Evolutionary conservation across 2,888 invertebrate genomes (phyloP), one percentile per base, ranked within the genome.

Genomic region (Steinernema carpocapsae): DNA sequence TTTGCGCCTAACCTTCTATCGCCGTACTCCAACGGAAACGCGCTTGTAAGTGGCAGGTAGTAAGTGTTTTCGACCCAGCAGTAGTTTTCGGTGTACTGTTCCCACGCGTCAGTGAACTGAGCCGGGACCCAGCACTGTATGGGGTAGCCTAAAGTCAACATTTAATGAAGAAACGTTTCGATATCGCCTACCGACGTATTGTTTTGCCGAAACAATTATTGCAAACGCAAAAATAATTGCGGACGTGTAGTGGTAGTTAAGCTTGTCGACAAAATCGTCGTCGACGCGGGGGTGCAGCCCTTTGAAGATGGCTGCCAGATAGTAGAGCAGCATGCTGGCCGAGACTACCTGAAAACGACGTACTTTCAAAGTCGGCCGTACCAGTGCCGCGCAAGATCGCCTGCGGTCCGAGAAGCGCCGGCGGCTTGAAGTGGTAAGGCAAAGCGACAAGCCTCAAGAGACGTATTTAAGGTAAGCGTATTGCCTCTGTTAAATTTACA

Each of bases 51-150:
- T 51, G 89, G 89, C 37, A 90, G 85, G 83, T 88, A 90, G 84
- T 90, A 90, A 45, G 90, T 90, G 83, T 89, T 79, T 77, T 89
- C 89, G 70, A 90, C 89, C 90, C 90, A 90, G 82, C 90, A 90
- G 72, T 89, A 89, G 83, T 89, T 89, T 84, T 89, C 89, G 74
- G 90, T 89, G 85, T 90, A 90, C 80, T 90, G 89, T 81, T 89
- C 90, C 87, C 87, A 87, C 51, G 87, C 87, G 78, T 89, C 89
- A 72, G 89, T 88, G 84, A 90, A 90, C 82, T 89, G 89, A 0
- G 88, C 88, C 10, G 89, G 89, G 74, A 89, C 89, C 90, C 90
- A 90, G 76, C 87, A 87, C 76, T 87, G 87, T 76, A 87, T 87
- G 6, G 87, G 87, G 79, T 87, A 87, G 52, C 87, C 86, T 82